Conservation (phyloP, 2,113 vertebrate species). For the Ochotona curzoniae region DNA sequence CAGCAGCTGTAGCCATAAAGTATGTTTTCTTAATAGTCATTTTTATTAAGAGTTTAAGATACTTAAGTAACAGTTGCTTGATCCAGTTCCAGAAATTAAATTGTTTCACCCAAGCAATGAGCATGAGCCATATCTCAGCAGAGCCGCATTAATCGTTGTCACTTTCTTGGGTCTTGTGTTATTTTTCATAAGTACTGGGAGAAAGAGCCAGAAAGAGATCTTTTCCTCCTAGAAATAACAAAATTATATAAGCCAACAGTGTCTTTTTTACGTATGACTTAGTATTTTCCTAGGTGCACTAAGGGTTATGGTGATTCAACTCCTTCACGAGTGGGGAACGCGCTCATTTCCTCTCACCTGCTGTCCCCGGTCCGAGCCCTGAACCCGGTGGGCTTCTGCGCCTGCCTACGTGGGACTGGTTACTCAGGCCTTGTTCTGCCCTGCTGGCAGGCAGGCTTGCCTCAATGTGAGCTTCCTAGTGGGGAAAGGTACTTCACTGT, state of each 20-base stretch:
- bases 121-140: conserved; percentile 75
- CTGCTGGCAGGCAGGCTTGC: background rate
- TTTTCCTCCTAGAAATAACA: conserved; percentile 69
- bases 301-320: background rate
- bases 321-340: background rate
- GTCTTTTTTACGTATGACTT: conserved; percentile 32
- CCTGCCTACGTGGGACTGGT: background rate
- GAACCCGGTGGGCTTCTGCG: background rate
- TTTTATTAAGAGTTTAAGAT: conserved; percentile 81
- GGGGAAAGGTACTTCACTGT: background rate
- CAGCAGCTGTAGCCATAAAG: conserved; percentile 94
- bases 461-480: background rate
- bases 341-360: background rate
- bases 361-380: background rate
- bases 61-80: conserved; percentile 74
- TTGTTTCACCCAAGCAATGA: conserved; percentile 73
- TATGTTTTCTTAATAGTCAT: conserved; percentile 86
- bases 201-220: conserved; percentile 66
- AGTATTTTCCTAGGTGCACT: conserved; percentile 22
- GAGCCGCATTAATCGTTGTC: conserved; percentile 66
- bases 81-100: conserved; percentile 81
- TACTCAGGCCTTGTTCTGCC: background rate
- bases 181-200: conserved; percentile 77
- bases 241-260: conserved; percentile 64
- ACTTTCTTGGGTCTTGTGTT: conserved; percentile 74